Base-by-base conservation (phyloP, 2,888 invertebrate genomes). In the Endotricha flammealis region DNA sequence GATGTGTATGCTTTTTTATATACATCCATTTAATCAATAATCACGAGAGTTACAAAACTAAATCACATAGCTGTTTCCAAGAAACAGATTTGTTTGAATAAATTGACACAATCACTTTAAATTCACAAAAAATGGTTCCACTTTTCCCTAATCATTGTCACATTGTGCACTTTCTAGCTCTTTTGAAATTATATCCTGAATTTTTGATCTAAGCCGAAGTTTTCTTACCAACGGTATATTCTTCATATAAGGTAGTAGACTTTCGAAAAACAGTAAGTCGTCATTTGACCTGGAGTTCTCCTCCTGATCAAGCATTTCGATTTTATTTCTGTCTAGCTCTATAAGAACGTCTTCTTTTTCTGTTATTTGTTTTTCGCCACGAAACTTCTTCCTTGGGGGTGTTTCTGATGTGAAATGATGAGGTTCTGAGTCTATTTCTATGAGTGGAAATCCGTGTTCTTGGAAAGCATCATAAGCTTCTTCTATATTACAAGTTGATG, bases 241-340 rank as follows among this genome's bases (percentile, higher is more conserved):
- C 12, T 42, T 40, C 40, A 55, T 38, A 30, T 52, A 57, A 6
- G 56, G 55, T 29, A 57, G 12, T 24, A 58, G 50, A 39, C 56
- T 55, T 35, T 54, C 48, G 41, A 57, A 57, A 41, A 54, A 57
- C 33, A 56, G 39, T 27, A 47, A 36, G 43, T 55, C 57, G 32
- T 53, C 50, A 28, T 42, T 48, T 36, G 46, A 48, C 17, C 41
- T 45, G 32, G 44, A 45, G 4, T 33, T 36, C 32, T 41, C 43
- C n/a, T 51, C 53, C 6, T 14, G 41, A 39, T 50, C 42, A 12
- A 47, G 39, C 29, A 42, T 39, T 16, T 39, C 46, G 22, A 41
- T 33, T 28, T 41, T 45, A 31, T 40, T 50, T 31, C 36, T 39
- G 29, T 42, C 41, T 32, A 38, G 29, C 11, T 32, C 32, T 24